Percentiles rank a stretch among this genome's conserved stretches.
Evolutionary conservation across 2,888 invertebrate genomes (phyloP).

Genomic region (Subacronicta megacephala): DNA sequence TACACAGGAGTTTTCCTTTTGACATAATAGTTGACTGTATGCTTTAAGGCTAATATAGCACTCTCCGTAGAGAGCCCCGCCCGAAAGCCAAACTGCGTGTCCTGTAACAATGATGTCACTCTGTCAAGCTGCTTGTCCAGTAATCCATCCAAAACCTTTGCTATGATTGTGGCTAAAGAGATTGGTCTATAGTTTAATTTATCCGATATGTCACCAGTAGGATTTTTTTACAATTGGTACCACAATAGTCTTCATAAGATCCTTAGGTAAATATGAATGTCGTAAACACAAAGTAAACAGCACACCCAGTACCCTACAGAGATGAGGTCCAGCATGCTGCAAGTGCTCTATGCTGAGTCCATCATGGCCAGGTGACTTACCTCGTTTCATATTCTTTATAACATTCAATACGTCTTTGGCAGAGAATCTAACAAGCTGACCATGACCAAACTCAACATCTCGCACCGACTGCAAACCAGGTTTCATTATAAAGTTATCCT

Average conservation of each 20-base stretch:
- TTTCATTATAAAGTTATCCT: background rate
- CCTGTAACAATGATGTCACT: background rate
- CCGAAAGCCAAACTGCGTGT: background rate
- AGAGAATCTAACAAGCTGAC: no score
- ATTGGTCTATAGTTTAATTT: no score
- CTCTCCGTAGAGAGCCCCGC: background rate
- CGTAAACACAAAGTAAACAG: constrained; percentile 2
- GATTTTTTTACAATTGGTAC: no score
- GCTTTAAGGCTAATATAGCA: background rate
- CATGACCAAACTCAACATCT: no score
- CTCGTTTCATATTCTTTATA: background rate
- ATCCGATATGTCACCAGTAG: no score
- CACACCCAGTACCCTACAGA: background rate
- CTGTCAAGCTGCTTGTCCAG: constrained; percentile 1
- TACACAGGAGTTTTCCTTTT: no score
- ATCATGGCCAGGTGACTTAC: background rate
- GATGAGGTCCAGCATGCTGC: background rate
- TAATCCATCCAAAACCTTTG: constrained; percentile 1
- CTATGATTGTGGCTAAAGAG: background rate
- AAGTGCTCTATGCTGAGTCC: constrained; percentile 1
- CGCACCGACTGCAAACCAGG: no score
- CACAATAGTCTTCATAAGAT: no score
- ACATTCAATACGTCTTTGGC: background rate
- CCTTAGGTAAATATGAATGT: background rate
- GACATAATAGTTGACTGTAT: no score